Evolutionary conservation across 2,797 vertebrate species (phyloP).

Genomic region (Calcarius lapponicus): DNA sequence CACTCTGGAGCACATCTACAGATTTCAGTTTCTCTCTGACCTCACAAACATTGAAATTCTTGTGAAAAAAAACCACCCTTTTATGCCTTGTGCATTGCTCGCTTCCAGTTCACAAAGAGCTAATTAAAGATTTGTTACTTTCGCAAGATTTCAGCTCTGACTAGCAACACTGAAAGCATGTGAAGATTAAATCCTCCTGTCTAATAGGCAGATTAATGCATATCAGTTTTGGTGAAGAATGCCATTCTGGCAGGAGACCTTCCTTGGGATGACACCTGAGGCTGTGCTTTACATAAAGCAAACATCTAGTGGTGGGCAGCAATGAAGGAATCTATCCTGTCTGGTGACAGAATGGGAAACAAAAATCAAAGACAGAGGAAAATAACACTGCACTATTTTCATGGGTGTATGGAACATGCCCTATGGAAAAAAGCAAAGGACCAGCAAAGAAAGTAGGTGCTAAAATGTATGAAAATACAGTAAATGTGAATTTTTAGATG

Average conservation of each 20-base stretch:
- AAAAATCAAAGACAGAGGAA: not conserved
- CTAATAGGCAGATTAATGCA: not conserved
- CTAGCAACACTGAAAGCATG: not conserved
- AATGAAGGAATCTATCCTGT: fast-evolving
- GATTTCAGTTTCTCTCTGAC: not conserved
- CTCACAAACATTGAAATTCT: not conserved
- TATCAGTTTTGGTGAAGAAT: not conserved
- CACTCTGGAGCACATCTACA: not conserved
- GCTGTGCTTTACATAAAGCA: not conserved
- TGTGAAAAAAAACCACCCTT: not conserved
- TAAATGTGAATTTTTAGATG: not conserved
- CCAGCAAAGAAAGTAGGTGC: not conserved
- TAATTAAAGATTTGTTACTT: not conserved
- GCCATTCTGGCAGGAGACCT: not conserved
- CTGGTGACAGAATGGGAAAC: not conserved
- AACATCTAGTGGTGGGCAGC: not conserved
- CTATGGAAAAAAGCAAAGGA: not conserved
- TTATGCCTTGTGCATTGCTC: not conserved
- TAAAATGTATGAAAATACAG: not conserved
- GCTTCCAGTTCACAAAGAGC: not conserved
- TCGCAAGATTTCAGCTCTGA: not conserved
- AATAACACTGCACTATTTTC: not conserved
- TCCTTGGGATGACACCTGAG: not conserved
- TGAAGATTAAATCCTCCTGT: not conserved
- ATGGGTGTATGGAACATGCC: not conserved